A percentile compares a stretch with the other conserved stretches of the same genome.
Evolutionary conservation across 2,113 vertebrate genomes (phyloP).

Genomic region (Kryptolebias marmoratus): DNA sequence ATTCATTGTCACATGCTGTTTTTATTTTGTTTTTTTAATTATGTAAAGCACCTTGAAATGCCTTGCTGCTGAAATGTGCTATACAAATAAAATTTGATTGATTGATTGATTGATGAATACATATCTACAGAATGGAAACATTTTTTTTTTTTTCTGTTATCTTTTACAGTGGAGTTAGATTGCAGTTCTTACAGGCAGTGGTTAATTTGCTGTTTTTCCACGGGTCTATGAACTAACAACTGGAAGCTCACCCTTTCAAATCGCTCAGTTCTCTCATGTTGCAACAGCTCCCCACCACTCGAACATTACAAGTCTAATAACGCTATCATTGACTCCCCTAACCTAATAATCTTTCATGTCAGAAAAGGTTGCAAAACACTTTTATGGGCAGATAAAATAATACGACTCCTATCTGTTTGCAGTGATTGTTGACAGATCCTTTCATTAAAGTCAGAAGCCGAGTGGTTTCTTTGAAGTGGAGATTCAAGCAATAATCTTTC

Average conservation of each 20-base stretch:
- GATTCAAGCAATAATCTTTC: slow-evolving; percentile 52
- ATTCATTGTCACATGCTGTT: too few species aligned
- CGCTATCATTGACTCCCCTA: slow-evolving; percentile 58
- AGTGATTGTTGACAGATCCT: slow-evolving; percentile 62
- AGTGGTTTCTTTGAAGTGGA: slow-evolving; percentile 64
- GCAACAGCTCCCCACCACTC: slow-evolving; percentile 46
- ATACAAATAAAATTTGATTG: too few species aligned
- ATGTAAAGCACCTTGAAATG: too few species aligned
- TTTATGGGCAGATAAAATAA: slow-evolving; percentile 36
- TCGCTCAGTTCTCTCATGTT: slow-evolving; percentile 31
- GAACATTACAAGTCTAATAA: slow-evolving; percentile 43
- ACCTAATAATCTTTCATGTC: slow-evolving; percentile 23
- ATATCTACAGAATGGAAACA: slow-evolving; percentile 46
- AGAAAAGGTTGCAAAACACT: slow-evolving; percentile 19
- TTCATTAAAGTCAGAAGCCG: slow-evolving; percentile 61
- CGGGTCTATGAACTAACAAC: neutral
- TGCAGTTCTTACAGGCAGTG: neutral
- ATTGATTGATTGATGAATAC: neutral
- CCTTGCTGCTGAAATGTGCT: too few species aligned
- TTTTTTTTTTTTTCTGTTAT: slow-evolving; percentile 22
- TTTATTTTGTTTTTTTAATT: too few species aligned
- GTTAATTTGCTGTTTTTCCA: neutral
- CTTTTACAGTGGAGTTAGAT: slow-evolving; percentile 41
- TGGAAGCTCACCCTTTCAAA: neutral
- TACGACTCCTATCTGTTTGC: slow-evolving; percentile 55